A percentile compares a stretch with the other conserved stretches of the same genome.
These are phyloP conservation scores for Xenentodon cancila DNA, from an alignment of 2,797 vertebrate genomes.

Conservation along the genomic window DNA sequence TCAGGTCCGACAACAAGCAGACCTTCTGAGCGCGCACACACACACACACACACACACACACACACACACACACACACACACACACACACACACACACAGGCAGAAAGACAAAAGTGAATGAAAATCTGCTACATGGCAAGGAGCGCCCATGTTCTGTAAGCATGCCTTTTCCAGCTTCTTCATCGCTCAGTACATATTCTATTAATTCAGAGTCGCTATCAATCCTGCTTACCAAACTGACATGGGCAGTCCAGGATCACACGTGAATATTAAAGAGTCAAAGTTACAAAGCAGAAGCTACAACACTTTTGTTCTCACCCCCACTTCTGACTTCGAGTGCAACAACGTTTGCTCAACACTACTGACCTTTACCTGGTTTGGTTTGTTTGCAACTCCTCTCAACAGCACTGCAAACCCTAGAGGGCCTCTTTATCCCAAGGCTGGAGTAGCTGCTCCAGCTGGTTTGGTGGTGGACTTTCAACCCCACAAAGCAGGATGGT, in stretches of 20 bases:
- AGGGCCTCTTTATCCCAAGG: conserved; percentile 74
- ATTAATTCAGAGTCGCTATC: conserved; percentile 32
- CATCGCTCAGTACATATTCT: conserved; percentile 11
- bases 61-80: not conserved
- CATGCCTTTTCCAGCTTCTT: not conserved
- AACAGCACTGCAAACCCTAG: conserved; percentile 52
- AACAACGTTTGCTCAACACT: conserved; percentile 30
- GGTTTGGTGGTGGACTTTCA: conserved; percentile 50
- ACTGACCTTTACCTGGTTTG: conserved; percentile 60
- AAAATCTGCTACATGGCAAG: conserved; percentile 5
- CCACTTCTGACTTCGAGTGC: conserved; percentile 23
- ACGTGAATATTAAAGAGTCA: not conserved
- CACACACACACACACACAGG: not conserved
- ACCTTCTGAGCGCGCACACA: conserved; percentile 12
- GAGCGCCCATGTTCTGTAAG: no score
- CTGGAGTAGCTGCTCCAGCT: conserved; percentile 57
- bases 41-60: conserved; percentile 1
- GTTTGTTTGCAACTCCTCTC: conserved; percentile 49
- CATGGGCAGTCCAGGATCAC: not conserved
- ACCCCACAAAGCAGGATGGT: conserved; percentile 40
- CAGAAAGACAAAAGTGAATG: not conserved
- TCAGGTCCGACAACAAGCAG: conserved; percentile 7
- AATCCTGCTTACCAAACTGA: conserved; percentile 12
- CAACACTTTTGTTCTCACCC: not conserved
- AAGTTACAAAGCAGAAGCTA: conserved; percentile 5